These are phyloP conservation scores for Rhopalosiphum maidis DNA, from an alignment of 1,140 invertebrate genomes.

Conservation along the genomic window DNA sequence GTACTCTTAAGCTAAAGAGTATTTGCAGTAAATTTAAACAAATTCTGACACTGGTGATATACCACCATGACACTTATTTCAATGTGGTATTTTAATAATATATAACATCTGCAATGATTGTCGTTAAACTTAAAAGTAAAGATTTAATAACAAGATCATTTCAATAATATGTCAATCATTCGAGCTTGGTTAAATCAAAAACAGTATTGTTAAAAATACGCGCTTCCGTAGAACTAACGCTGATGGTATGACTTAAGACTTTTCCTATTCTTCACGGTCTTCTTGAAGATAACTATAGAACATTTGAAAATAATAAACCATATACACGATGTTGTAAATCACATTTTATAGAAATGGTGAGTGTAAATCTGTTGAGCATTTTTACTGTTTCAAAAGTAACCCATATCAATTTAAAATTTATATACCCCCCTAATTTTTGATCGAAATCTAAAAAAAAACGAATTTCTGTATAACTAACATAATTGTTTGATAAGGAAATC, in stretches of 20 bases:
- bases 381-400: not conserved
- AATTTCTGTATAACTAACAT: not conserved
- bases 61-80: too few species aligned
- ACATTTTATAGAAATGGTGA: not conserved
- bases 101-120: too few species aligned
- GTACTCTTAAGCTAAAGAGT: too few species aligned
- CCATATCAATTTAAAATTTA: not conserved
- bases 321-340: not conserved
- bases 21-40: too few species aligned
- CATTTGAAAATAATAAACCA: not conserved
- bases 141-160: too few species aligned
- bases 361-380: not conserved
- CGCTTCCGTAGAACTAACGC: not conserved
- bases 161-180: too few species aligned
- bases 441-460: not conserved
- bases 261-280: not conserved
- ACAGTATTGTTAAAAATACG: not conserved
- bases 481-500: slow-evolving; percentile 17
- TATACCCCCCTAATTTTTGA: not conserved
- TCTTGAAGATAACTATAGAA: not conserved
- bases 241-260: too few species aligned
- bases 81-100: too few species aligned
- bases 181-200: not conserved
- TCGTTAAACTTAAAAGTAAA: too few species aligned
- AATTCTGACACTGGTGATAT: too few species aligned